Base-by-base conservation (phyloP, 30 jellyfish, hydroid and myxozoan genomes). In the Hydractinia symbiolongicarpus region DNA sequence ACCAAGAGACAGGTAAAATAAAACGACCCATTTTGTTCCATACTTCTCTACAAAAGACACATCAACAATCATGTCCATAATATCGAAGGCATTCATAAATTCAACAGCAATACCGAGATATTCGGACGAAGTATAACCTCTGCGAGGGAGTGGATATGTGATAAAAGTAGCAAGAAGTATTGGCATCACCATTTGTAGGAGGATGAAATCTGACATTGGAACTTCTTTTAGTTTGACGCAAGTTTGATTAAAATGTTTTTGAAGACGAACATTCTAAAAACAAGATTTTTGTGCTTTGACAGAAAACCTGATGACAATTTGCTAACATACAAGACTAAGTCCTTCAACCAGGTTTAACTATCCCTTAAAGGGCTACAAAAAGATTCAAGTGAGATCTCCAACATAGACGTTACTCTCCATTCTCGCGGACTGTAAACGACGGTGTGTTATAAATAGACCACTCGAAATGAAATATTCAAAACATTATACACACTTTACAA, bases 61-160 rank as follows among this genome's bases (percentile, higher is more conserved):
- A 10, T 81, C 88, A 4, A 66, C 82, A 5, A 81, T 19, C 88
- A 81, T 81, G n/a, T 81, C 88, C 88, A 81, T 81, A 8, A 68
- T 81, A 66, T 81, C 88, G 17, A 81, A 81, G 7, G 88, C 88
- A 44, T 81, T 81, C 76, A 81, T 10, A n/a, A 81, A 81, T 56
- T 81, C 88, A 4, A 64, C 55, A 14, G 83, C 88, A 49, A 81
- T 15, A 5, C 83, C 88, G 6, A 81, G 71, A 54, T 81, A 81
- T 20, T 53, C 88, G 58, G 83, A 73, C 4, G 57, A 20, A 16
- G 79, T 74, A 54, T 62, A 81, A 5, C 78, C 74, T 20, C 88
- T 73, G 10, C 54, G 88, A 7, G 88, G 88, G 11, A 81, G 83
- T 5, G 88, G 88, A 44, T 81, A 81, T 4, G 53, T 74, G n/a